Conservation (phyloP, 2,888 invertebrate genomes). For the Cylloceria caligata region DNA sequence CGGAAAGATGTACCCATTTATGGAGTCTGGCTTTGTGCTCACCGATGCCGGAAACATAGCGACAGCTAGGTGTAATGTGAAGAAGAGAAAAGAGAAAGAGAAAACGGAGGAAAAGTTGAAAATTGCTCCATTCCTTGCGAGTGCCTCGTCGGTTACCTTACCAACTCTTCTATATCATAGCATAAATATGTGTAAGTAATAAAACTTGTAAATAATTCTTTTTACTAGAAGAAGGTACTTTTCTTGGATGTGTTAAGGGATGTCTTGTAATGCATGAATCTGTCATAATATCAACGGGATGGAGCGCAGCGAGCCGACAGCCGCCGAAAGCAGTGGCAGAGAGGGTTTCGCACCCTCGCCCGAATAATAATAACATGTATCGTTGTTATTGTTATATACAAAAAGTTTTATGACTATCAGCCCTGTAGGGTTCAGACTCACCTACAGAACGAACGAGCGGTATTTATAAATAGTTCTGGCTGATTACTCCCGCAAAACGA, state of each 20-base stretch:
- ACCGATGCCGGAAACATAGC: constrained; percentile 19
- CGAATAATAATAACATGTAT: constrained; percentile 16
- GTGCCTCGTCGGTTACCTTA: constrained; percentile 17
- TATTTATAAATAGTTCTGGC: no score
- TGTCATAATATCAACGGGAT: background rate
- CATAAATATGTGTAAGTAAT: constrained; percentile 2
- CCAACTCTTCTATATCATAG: background rate
- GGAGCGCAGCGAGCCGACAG: background rate
- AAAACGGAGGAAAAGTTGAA: constrained; percentile 20
- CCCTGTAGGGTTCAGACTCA: no score
- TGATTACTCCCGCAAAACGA: no score
- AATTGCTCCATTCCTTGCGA: constrained; percentile 8
- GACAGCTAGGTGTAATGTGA: constrained; percentile 25
- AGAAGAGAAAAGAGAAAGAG: constrained; percentile 1
- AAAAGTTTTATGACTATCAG: no score
- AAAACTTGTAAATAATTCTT: background rate
- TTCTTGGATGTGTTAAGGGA: background rate
- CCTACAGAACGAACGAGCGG: no score
- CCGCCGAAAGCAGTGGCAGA: background rate
- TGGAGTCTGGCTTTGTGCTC: constrained; percentile 40
- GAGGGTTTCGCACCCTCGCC: background rate
- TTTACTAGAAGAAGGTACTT: background rate
- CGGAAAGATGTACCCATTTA: constrained; percentile 35
- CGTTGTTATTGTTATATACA: no score
- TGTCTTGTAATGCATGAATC: background rate